phyloP scores from a whole-genome alignment of 2,113 vertebrate genomes.

The Apistogramma diplotaenia region DNA sequence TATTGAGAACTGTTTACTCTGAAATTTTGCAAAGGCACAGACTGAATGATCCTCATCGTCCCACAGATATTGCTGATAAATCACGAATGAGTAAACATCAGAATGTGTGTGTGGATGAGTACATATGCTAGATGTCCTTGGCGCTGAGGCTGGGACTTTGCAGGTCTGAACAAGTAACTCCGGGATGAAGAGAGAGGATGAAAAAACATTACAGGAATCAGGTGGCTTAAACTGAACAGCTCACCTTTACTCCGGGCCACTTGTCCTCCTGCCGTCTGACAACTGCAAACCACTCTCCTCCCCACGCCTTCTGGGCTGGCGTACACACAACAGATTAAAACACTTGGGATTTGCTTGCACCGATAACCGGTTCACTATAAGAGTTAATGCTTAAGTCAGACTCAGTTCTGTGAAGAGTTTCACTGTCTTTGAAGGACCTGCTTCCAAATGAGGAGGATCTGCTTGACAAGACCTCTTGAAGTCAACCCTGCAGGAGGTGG shows the following conservation, averaged over 20 bases:
- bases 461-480: background rate
- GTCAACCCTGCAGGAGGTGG: background rate
- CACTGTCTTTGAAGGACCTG: background rate
- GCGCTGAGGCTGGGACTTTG: constrained; percentile 15
- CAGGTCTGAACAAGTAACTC: constrained; percentile 55
- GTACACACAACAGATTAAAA: background rate
- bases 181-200: constrained; percentile 20
- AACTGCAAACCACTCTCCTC: constrained; percentile 7
- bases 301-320: background rate
- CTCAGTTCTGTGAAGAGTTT: constrained; percentile 9
- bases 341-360: constrained; percentile 3
- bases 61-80: constrained; percentile 35
- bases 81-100: constrained; percentile 32
- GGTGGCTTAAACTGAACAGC: constrained; percentile 29
- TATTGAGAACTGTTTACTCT: constrained; percentile 27
- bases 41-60: constrained; percentile 28
- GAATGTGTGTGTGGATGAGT: background rate
- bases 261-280: constrained; percentile 25
- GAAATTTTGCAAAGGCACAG: background rate
- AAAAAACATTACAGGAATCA: constrained; percentile 43
- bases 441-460: constrained; percentile 1
- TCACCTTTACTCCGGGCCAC: constrained; percentile 8
- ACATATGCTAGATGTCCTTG: constrained; percentile 39
- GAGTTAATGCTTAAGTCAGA: background rate
- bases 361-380: background rate